Evolutionary conservation across 1,140 invertebrate genomes (phyloP).

Genomic region (Trichonephila inaurata): DNA sequence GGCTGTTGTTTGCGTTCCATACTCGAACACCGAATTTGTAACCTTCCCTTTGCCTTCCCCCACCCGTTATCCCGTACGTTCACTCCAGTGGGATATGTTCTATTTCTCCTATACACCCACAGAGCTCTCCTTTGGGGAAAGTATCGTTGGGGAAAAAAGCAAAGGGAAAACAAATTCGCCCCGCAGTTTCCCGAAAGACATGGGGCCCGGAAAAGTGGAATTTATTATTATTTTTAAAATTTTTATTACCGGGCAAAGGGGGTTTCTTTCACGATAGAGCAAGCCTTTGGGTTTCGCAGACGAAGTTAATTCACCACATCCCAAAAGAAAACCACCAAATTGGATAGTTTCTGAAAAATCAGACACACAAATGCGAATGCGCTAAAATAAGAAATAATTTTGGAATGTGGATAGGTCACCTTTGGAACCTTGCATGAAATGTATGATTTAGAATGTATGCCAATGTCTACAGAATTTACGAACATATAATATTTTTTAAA

Average conservation of each 20-base stretch:
- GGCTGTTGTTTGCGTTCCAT: slow-evolving; percentile 70
- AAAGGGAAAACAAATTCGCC: slow-evolving; percentile 71
- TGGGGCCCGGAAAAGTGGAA: slow-evolving; percentile 6
- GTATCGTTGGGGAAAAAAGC: slow-evolving; percentile 69
- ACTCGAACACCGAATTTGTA: slow-evolving; percentile 68
- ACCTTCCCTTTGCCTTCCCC: neutral
- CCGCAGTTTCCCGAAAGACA: slow-evolving; percentile 59
- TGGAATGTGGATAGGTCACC: neutral
- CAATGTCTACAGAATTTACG: too few species aligned
- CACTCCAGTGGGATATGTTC: neutral
- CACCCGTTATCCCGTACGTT: neutral
- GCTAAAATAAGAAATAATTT: neutral
- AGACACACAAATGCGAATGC: neutral
- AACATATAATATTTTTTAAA: too few species aligned
- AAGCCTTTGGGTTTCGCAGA: neutral
- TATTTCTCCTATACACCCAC: neutral
- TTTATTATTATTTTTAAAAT: slow-evolving; percentile 1
- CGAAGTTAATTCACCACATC: slow-evolving; percentile 15
- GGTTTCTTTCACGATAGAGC: too few species aligned
- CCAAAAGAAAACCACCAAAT: slow-evolving; percentile 43
- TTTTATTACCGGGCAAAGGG: too few species aligned
- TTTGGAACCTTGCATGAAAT: too few species aligned
- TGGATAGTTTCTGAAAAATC: slow-evolving; percentile 22
- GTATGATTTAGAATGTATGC: too few species aligned
- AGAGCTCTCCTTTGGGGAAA: neutral